Conservation (phyloP, 2,113 vertebrate species). For the Perca fluviatilis region DNA sequence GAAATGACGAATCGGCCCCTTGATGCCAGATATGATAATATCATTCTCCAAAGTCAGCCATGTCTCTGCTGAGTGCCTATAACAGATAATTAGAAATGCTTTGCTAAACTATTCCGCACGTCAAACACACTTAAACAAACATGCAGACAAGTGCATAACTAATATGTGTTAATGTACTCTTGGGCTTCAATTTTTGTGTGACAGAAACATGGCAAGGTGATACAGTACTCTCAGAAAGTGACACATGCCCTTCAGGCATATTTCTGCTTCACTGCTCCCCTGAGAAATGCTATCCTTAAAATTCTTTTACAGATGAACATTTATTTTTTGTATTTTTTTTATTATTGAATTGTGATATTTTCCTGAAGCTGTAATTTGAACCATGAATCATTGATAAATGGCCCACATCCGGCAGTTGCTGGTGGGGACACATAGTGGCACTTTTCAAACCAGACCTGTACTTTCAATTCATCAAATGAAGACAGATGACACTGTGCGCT, state of each 20-base stretch:
- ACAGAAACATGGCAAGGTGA: conserved; percentile 33
- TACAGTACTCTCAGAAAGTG: conserved; percentile 27
- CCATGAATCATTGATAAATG: conserved; percentile 74
- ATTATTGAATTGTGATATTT: conserved; percentile 56
- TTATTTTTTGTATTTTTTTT: conserved; percentile 15
- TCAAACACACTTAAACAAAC: conserved; percentile 28
- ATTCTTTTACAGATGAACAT: background rate
- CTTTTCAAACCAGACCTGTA: conserved; percentile 38
- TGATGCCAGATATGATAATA: conserved; percentile 60
- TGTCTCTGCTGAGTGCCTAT: conserved; percentile 33
- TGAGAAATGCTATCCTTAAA: conserved; percentile 18
- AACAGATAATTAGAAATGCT: conserved; percentile 65
- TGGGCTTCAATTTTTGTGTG: background rate
- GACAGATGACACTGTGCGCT: conserved; percentile 60
- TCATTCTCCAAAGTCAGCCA: conserved; percentile 53
- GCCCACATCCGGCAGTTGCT: conserved; percentile 38
- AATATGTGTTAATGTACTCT: conserved; percentile 6
- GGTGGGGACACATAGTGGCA: conserved; percentile 37
- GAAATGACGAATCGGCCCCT: conserved; percentile 56
- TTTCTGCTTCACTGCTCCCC: conserved; percentile 57
- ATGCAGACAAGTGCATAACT: conserved; percentile 2
- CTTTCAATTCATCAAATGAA: conserved; percentile 71
- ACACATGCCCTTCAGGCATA: conserved; percentile 44
- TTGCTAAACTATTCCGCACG: conserved; percentile 9
- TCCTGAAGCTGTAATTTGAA: conserved; percentile 57